Evolutionary conservation across 2,888 invertebrate genomes (phyloP).

Genomic region (Synanthedon tipuliformis): DNA sequence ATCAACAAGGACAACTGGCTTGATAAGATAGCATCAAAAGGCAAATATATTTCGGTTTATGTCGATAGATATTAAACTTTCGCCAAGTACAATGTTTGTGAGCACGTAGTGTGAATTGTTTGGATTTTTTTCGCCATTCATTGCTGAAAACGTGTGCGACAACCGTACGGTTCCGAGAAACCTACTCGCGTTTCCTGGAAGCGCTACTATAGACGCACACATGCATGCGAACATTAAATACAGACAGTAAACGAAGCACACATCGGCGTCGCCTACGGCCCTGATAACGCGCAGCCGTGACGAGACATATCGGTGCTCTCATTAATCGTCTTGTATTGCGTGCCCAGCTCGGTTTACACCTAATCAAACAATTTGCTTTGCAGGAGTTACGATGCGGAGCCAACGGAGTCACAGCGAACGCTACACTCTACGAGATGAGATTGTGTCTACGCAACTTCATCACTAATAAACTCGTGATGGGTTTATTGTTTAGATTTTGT

Average conservation of each 20-base stretch:
- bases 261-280: conserved; percentile 46
- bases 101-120: conserved; percentile 17
- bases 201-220: conserved; percentile 56
- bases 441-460: conserved; percentile 8
- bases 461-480: conserved; percentile 10
- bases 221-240: conserved; percentile 9
- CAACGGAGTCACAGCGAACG: conserved; percentile 14
- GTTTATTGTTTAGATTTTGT: conserved; percentile 12
- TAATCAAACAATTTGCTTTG: conserved; percentile 49
- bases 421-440: conserved; percentile 5
- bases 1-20: background rate
- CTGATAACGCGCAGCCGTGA: conserved; percentile 57
- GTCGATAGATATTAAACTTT: background rate
- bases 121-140: conserved; percentile 34
- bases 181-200: conserved; percentile 65
- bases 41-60: too few species aligned
- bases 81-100: conserved; percentile 14
- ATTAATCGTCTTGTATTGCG: conserved; percentile 54
- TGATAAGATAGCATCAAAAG: background rate
- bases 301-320: conserved; percentile 59
- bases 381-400: conserved; percentile 26
- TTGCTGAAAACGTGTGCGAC: conserved; percentile 52
- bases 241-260: conserved; percentile 27
- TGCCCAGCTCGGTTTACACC: conserved; percentile 52
- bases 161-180: conserved; percentile 62